phyloP scores from a whole-genome alignment of 2,797 vertebrate species.

The Sebastes goodei region DNA sequence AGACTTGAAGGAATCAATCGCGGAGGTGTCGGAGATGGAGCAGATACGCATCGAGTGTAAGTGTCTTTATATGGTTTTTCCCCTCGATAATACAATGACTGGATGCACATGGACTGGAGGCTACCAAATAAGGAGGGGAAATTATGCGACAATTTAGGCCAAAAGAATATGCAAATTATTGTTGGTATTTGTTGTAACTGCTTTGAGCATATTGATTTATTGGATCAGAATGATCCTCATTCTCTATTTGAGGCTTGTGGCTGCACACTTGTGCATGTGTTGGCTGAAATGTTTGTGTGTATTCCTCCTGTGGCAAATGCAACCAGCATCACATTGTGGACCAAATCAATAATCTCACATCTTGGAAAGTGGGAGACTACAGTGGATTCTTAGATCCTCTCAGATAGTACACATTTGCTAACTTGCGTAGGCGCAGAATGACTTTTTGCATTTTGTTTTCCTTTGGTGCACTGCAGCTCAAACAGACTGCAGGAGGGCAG shows the following conservation, averaged over 20 bases:
- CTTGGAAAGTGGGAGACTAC: not conserved
- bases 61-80: slow-evolving; percentile 31
- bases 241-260: not conserved
- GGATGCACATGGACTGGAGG: not conserved
- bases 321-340: not conserved
- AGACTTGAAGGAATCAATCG: slow-evolving; percentile 97
- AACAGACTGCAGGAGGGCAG: slow-evolving; percentile 31
- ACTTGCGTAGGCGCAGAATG: not conserved
- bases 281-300: not conserved
- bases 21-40: slow-evolving; percentile 98
- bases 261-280: not conserved
- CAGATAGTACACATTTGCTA: not conserved
- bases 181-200: not conserved
- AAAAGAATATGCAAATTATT: not conserved
- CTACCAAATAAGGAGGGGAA: not conserved
- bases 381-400: not conserved
- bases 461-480: slow-evolving; percentile 43
- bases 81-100: not conserved
- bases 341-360: slow-evolving; percentile 28
- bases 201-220: not conserved
- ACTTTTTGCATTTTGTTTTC: slow-evolving; percentile 27
- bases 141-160: not conserved
- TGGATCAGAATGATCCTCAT: not conserved
- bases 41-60: slow-evolving; percentile 99
- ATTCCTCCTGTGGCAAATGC: not conserved